Evolutionary conservation across 2,888 invertebrate species (phyloP).

Genomic region (Drosophila colorata): DNA sequence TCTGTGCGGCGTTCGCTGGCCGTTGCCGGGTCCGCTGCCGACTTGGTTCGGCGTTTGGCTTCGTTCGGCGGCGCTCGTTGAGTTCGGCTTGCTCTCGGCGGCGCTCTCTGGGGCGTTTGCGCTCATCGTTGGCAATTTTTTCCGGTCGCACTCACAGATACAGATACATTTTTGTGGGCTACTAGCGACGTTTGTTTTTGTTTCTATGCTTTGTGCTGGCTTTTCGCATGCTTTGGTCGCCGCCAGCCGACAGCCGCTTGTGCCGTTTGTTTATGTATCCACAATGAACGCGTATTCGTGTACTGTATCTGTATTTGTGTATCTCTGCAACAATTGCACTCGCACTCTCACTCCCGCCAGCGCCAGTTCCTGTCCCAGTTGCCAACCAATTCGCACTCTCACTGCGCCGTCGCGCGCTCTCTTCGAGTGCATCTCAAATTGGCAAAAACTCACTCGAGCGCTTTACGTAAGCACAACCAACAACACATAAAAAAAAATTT

Average conservation of each 20-base stretch:
- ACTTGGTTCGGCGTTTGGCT: conserved; percentile 31
- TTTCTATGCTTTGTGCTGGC: conserved; percentile 76
- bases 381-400: conserved; percentile 38
- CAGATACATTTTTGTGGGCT: conserved; percentile 20
- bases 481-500: conserved; percentile 15
- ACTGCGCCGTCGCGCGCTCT: conserved; percentile 51
- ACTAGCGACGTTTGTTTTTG: conserved; percentile 74
- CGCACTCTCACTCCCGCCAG: conserved; percentile 32
- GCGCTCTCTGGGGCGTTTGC: conserved; percentile 42
- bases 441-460: conserved; percentile 54
- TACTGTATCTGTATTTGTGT: conserved; percentile 32
- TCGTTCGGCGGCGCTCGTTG: conserved; percentile 34
- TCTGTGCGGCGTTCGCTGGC: conserved; percentile 73
- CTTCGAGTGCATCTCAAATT: conserved; percentile 33
- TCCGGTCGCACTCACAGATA: conserved; percentile 49
- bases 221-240: conserved; percentile 70
- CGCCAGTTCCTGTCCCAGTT: conserved; percentile 22
- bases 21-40: conserved; percentile 61
- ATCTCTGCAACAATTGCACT: conserved; percentile 50
- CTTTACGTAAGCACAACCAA: conserved; percentile 67
- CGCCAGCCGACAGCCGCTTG: conserved; percentile 16
- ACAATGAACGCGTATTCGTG: conserved; percentile 17
- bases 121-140: conserved; percentile 60
- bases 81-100: conserved; percentile 37
- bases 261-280: conserved; percentile 72